These are phyloP conservation scores for Palloptera scutellata DNA, from an alignment of 2,888 invertebrate species.

Conservation along the genomic window DNA sequence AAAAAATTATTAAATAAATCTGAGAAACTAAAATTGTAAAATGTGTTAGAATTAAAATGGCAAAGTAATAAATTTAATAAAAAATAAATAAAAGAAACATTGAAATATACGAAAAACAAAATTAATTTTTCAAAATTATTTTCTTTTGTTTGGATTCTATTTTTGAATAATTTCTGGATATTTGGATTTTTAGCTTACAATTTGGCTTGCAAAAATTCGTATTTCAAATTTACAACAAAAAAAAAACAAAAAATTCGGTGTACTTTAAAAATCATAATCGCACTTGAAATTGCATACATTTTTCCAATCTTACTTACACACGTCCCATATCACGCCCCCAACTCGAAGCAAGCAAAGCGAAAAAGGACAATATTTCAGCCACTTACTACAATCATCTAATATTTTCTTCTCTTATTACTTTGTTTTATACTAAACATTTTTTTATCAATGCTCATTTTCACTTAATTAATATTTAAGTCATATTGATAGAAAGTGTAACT, in stretches of 20 bases:
- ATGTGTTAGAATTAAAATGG: conserved; percentile 32
- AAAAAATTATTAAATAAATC: conserved; percentile 20
- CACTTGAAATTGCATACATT: too few species aligned
- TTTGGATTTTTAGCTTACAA: background rate
- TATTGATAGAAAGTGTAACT: background rate
- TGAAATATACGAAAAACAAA: conserved; percentile 38
- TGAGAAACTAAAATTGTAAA: conserved; percentile 17
- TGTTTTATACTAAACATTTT: background rate
- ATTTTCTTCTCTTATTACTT: background rate
- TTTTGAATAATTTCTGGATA: background rate
- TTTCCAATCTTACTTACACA: too few species aligned
- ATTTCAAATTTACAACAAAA: conserved; percentile 21
- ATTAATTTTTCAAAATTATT: conserved; percentile 32
- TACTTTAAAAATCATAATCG: too few species aligned
- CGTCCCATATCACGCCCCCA: too few species aligned
- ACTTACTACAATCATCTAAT: background rate
- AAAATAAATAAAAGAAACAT: conserved; percentile 38
- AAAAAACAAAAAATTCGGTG: conserved; percentile 1
- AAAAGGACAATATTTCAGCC: conserved; percentile 42
- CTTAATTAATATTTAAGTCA: background rate
- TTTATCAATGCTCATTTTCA: background rate
- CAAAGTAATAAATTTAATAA: conserved; percentile 41
- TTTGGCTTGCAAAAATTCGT: conserved; percentile 10
- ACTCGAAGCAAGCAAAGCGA: conserved; percentile 34
- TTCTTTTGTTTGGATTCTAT: conserved; percentile 2